Evolutionary conservation across 2,797 vertebrate genomes (phyloP).

Genomic region (Mycteria americana): DNA sequence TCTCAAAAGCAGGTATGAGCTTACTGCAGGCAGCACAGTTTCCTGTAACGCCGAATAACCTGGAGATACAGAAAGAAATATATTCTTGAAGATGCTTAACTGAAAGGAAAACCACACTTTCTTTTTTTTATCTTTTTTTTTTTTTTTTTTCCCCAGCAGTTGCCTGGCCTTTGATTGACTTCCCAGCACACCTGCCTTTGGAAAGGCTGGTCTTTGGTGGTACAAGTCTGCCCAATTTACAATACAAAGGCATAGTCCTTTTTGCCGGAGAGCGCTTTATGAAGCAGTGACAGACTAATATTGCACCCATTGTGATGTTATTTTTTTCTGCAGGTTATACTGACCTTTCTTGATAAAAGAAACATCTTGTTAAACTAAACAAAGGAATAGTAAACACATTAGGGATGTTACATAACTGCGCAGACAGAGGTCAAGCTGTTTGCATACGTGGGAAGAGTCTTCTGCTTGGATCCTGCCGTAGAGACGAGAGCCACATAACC

Average conservation of each 20-base stretch:
- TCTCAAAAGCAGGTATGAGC: conserved; percentile 98
- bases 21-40: conserved; percentile 99
- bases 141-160: background rate
- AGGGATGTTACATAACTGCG: conserved; percentile 46
- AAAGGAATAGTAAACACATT: conserved; percentile 56
- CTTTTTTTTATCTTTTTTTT: background rate
- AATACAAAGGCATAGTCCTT: background rate
- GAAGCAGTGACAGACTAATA: background rate
- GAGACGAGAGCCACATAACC: conserved; percentile 51
- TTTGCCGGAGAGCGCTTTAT: background rate
- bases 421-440: conserved; percentile 43
- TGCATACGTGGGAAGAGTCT: conserved; percentile 2
- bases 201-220: background rate
- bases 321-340: conserved; percentile 1
- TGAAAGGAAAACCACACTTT: background rate
- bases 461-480: background rate
- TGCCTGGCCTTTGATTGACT: background rate
- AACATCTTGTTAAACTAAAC: conserved; percentile 44
- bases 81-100: background rate
- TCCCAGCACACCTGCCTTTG: background rate
- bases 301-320: background rate
- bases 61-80: conserved; percentile 58
- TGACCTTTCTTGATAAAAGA: conserved; percentile 59
- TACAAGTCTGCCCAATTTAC: background rate
- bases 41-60: conserved; percentile 96